Evolutionary conservation across 23 tunicate genomes (phyloP), one percentile per base, ranked within the genome.

Genomic region (Styela clava): DNA sequence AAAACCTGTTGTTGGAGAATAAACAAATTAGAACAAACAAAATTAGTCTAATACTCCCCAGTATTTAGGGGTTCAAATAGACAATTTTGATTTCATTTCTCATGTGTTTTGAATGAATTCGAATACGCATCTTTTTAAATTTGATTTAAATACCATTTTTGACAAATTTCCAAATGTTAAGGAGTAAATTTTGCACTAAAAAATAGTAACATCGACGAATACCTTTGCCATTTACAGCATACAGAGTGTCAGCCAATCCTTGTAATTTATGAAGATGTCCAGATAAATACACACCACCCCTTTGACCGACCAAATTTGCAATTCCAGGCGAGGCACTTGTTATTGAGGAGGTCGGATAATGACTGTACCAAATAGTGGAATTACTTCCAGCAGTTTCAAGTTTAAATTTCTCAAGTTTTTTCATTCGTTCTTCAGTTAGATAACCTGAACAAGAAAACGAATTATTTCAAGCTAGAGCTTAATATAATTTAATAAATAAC

Each of bases 351-450:
- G 90, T 82, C 5, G 99, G 96, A 74, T 83, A 95, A 69, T 95
- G 99, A 31, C 99, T 76, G 79, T 86, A 95, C 96, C 96, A 95
- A 64, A 95, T 52, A 3, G 96, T 89, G 22, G 69, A 36, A 73
- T 95, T 95, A 79, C 85, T 80, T 22, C 63, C 36, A 24, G 34
- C 37, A 20, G 79, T 2, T 63, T 35, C 0, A 18, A 64, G 69
- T 18, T 87, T 86, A 63, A 76, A 82, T 64, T 78, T 3, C 22
- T 86, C 37, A 12, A 95, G 81, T n/a, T 76, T 63, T 23, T 78
- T 56, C 70, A 82, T 37, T 16, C 51, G 21, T 31, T 77, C 79
- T n/a, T 84, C 61, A 31, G 79, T 61, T 64, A 92, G 67, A 68
- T 88, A 80, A 28, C 97, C 97, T 86, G 71, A 69, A 69, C 20